Evolutionary conservation across 2,113 vertebrate genomes (phyloP).

Genomic region (Myrmecophaga tridactyla): DNA sequence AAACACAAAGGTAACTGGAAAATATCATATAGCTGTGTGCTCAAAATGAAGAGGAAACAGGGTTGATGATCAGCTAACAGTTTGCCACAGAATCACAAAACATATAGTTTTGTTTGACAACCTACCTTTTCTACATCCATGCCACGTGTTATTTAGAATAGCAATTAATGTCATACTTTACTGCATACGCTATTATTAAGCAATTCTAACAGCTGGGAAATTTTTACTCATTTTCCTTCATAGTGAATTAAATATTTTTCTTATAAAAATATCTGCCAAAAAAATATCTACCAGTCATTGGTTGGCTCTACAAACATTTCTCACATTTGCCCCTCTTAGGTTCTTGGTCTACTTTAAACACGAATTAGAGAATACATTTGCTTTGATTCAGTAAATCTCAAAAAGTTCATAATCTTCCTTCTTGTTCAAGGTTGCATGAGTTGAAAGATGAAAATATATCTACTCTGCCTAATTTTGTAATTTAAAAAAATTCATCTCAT

Average conservation of each 20-base stretch:
- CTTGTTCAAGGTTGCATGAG: not conserved
- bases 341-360: conserved; percentile 19
- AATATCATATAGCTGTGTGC: not conserved
- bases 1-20: not conserved
- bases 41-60: conserved; percentile 1
- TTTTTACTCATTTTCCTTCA: conserved; percentile 32
- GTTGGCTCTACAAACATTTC: not conserved
- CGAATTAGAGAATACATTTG: not conserved
- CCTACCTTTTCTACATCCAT: conserved; percentile 42
- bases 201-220: conserved; percentile 46
- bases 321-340: not conserved
- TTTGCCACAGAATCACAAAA: not conserved
- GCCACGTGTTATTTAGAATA: conserved; percentile 45
- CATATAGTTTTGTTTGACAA: not conserved
- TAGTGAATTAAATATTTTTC: conserved; percentile 30
- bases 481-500: not conserved
- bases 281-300: not conserved
- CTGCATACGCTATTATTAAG: conserved; percentile 37
- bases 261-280: conserved; percentile 21
- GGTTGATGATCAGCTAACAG: not conserved
- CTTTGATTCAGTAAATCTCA: not conserved
- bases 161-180: conserved; percentile 38
- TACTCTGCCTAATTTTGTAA: not conserved
- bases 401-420: conserved; percentile 16
- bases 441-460: conserved; percentile 1